phyloP scores from a whole-genome alignment of 1,140 invertebrate genomes.

The Phocides pigmalion region DNA sequence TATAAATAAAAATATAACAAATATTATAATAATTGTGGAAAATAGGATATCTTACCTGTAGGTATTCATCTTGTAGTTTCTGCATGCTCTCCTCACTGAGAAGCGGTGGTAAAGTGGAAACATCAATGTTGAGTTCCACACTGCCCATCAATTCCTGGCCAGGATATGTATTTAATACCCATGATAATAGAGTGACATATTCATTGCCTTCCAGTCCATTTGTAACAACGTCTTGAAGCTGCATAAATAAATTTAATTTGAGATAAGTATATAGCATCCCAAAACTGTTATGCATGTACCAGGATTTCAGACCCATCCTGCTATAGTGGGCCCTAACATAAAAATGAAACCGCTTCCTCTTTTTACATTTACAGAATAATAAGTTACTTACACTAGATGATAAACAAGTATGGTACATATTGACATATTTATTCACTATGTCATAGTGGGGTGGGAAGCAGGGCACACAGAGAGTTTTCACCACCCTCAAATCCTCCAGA shows the following conservation, averaged over 20 bases:
- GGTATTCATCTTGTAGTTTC: constrained; percentile 92
- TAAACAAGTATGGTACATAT: constrained; percentile 96
- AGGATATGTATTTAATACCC: constrained; percentile 95
- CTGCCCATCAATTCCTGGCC: constrained; percentile 94
- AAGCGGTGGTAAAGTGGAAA: constrained; percentile 88
- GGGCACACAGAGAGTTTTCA: constrained; percentile 95
- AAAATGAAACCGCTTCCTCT: background rate
- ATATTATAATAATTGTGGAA: too few species aligned
- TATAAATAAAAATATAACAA: too few species aligned
- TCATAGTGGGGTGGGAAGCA: constrained; percentile 98
- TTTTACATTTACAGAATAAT: too few species aligned
- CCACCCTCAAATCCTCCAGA: constrained; percentile 95
- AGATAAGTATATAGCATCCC: too few species aligned
- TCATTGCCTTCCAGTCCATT: constrained; percentile 97
- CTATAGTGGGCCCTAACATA: too few species aligned
- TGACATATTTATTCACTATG: constrained; percentile 95
- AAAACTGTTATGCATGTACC: too few species aligned
- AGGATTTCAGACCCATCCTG: too few species aligned
- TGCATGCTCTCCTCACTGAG: constrained; percentile 90
- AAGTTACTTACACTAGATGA: constrained; percentile 90
- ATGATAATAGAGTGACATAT: constrained; percentile 96
- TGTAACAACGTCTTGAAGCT: constrained; percentile 94
- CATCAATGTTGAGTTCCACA: constrained; percentile 93
- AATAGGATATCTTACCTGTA: constrained; percentile 79
- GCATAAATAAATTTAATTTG: background rate